Evolutionary conservation across 2,797 vertebrate species (phyloP).

Genomic region (Sebastes jordani): DNA sequence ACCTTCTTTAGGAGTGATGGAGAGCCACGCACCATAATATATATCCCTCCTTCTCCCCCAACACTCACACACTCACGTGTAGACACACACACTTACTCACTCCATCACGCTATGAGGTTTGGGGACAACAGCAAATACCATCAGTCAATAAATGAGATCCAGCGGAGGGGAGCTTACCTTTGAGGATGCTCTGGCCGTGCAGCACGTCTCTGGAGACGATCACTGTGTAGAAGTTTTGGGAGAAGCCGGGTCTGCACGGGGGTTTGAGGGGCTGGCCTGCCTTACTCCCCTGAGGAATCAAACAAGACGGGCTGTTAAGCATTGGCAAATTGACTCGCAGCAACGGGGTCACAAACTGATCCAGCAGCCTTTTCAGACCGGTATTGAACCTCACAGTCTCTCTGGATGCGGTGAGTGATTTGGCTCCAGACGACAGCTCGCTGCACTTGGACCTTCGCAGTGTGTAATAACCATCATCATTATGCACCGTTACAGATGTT

Average conservation of each 20-base stretch:
- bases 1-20: constrained; percentile 48
- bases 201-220: constrained; percentile 90
- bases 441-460: neutral
- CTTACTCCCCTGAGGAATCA: constrained; percentile 80
- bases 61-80: constrained; percentile 7
- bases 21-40: constrained; percentile 9
- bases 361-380: constrained; percentile 44
- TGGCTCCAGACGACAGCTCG: constrained; percentile 2
- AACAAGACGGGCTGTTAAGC: constrained; percentile 65
- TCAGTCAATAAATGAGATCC: constrained; percentile 59
- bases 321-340: constrained; percentile 64
- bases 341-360: constrained; percentile 51
- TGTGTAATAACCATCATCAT: neutral
- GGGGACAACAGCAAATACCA: constrained; percentile 36
- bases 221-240: constrained; percentile 92
- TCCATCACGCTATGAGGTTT: constrained; percentile 23
- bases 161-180: constrained; percentile 86
- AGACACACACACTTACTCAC: constrained; percentile 25
- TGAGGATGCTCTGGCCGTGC: constrained; percentile 92
- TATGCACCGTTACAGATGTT: neutral
- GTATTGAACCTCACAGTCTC: constrained; percentile 32
- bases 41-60: neutral
- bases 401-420: constrained; percentile 20
- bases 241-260: constrained; percentile 93
- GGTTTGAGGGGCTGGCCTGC: constrained; percentile 85